Evolutionary conservation across 1,140 invertebrate genomes (phyloP), one percentile per base, ranked within the genome.

Genomic region (Apis florea): DNA sequence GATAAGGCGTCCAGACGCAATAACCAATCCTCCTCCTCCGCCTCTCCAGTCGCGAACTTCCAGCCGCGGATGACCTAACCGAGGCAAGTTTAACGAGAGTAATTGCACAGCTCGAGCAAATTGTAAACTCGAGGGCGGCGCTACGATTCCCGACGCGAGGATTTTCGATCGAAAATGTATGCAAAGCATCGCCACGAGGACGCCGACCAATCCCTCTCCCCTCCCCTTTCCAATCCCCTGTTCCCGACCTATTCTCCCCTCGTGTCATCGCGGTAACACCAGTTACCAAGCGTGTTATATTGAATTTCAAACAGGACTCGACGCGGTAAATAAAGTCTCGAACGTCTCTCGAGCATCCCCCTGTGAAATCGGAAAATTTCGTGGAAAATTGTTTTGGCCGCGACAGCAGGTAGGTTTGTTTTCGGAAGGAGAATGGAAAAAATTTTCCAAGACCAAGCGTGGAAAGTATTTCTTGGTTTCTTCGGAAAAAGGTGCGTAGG

Each of bases 251-350:
- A 4, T 26, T n/a, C 9, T 6, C 5, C 2, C 19, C 8, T 47
- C 8, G 24, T 11, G 11, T 53, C 69, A 21, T 53, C 17, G 12
- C 13, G 51, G 49, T 54, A 40, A 17, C 58, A 54, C 49, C 59
- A 86, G 68, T 86, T 76, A 68, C 67, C 26, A 4, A 21, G 21
- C 31, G 6, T 61, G 72, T 77, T 58, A 79, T 79, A 78, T 83
- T 83, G 75, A 88, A 85, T 88, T 88, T 85, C 86, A 88, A 88
- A 88, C 75, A 68, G 61, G 54, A 64, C n/a, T 53, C 66, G 75
- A 79, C 68, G 86, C 72, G 80, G 88, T 83, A 88, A 87, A 88
- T 88, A 88, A 88, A 83, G 71, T 85, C 70, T 12, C 49, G 24
- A 49, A 6, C 24, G 78, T 63, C 61, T 24, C 40, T 10, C 54